Evolutionary conservation across 2,888 invertebrate genomes (phyloP), one percentile per base, ranked within the genome.

Genomic region (Lasioglossum lativentre): DNA sequence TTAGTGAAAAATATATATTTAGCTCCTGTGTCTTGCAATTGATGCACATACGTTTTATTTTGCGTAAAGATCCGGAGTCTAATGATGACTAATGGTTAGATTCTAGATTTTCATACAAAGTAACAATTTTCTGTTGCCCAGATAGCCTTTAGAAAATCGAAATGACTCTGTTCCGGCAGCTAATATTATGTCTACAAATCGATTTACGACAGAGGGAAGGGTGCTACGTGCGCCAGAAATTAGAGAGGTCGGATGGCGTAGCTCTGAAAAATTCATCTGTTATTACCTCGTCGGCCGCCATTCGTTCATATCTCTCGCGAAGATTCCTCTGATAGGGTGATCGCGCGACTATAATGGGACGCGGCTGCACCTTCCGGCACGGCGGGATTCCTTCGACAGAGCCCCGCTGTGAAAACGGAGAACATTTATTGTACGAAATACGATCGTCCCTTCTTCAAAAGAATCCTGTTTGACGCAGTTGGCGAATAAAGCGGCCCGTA

Each of bases 351-450:
- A 88, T 80, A 87, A 89, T 82, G 80, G 72, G 79, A 88, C 80
- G 79, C 75, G 79, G 75, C 80, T 84, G 63, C 66, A 79, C 74
- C 78, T 78, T 66, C 77, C 76, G 77, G 63, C 76, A 30, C 74
- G 77, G 56, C 76, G 38, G 66, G 82, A 78, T 72, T 78, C 82
- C 81, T 77, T 78, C 80, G 66, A 80, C 83, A 34, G 78, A 66
- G 76, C 71, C 78, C 78, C 72, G 56, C 56, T 86, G 83, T 87
- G 87, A 86, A 87, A 86, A 86, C 81, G 88, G 81, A 83, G 86
- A 86, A 89, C 84, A 83, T 88, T 89, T 89, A 89, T 89, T 88
- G 88, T 86, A 76, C 79, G 86, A 87, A 83, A 84, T 71, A 84
- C 73, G 85, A 87, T 76, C 83, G 79, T 85, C 82, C 78, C 79